A percentile compares a stretch with the other conserved stretches of the same genome.
These are phyloP conservation scores for Anthrax anthrax DNA, from an alignment of 2,888 invertebrate genomes.

Conservation along the genomic window DNA sequence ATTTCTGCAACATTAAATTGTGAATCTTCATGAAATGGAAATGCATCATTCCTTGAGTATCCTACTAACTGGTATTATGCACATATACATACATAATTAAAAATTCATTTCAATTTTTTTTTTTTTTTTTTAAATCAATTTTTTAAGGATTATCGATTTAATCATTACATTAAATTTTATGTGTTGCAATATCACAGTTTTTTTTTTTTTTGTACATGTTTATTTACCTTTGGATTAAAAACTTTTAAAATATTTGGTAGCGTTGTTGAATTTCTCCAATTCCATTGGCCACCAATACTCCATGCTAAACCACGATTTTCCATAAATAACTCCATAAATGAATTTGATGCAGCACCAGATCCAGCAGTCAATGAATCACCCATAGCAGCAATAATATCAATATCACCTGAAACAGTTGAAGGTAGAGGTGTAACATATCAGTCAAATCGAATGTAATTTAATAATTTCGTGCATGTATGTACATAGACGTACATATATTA, in stretches of 20 bases:
- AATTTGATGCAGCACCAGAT: slow-evolving; percentile 33
- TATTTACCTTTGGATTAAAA: slow-evolving; percentile 38
- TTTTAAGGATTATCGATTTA: too few relatives aligned
- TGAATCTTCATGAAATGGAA: slow-evolving; percentile 26
- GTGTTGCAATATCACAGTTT: too few relatives aligned
- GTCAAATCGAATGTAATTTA: neutral
- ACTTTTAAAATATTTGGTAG: slow-evolving; percentile 40
- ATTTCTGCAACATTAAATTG: slow-evolving; percentile 41
- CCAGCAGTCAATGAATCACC: slow-evolving; percentile 42
- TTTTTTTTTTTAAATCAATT: too few relatives aligned
- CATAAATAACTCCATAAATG: slow-evolving; percentile 27
- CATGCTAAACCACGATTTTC: slow-evolving; percentile 33
- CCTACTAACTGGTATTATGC: slow-evolving; percentile 28
- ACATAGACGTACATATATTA: neutral
- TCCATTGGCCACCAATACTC: slow-evolving; percentile 33
- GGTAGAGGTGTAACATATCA: neutral
- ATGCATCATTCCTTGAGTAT: slow-evolving; percentile 36
- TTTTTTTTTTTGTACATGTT: too few relatives aligned
- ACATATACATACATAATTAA: neutral
- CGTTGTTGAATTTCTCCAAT: slow-evolving; percentile 35
- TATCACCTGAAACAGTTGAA: slow-evolving; percentile 33
- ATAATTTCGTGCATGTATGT: neutral
- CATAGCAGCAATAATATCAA: slow-evolving; percentile 39
- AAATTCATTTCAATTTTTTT: neutral
- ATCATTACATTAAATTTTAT: too few relatives aligned